Base-by-base conservation (phyloP, 2,888 invertebrate species). In the Yponomeuta evonymella region DNA sequence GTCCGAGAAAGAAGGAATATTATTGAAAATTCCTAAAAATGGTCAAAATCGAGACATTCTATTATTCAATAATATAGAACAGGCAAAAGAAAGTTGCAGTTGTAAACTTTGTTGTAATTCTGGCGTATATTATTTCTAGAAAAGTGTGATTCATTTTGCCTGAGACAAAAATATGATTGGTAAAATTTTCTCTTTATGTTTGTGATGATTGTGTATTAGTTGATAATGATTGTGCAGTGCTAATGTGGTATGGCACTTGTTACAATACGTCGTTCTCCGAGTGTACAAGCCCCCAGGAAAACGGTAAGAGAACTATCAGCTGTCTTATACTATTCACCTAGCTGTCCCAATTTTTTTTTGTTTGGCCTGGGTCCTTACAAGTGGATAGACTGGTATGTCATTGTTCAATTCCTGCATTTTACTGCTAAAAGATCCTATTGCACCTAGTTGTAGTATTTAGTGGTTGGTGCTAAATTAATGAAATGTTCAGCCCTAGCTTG, bases 181-280 rank as follows among this genome's bases (percentile, higher is more conserved):
- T 86, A 84, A 81, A 81, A 85, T 84, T 83, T 85, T 83, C 79
- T 83, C 79, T 86, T 79, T 84, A 84, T 85, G 87, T 89, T 88
- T 90, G 88, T 89, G 88, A 87, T 89, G 88, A 87, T 87, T 87
- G 86, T 86, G 79, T 69, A 51, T 84, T 87, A 83, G 82, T 84
- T 80, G 83, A 87, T 85, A 86, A 90, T 90, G 88, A 84, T 85
- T 86, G 79, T 83, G 81, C 86, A 85, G 83, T 81, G 83, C 80
- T 87, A 85, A 85, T 89, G 89, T 92, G 91, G 86, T 85, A 92
- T 92, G 92, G 92, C 92, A 87, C 90, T 92, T 81, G 90, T 92
- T 83, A 91, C 90, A 79, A 91, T 91, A 84, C 89, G 90, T 78
- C 91, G 92, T 84, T 91, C 92, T 84, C 86, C 90, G 79, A 92